These are phyloP conservation scores for Horisme vitalbata DNA, from an alignment of 2,888 invertebrate species.

Conservation along the genomic window DNA sequence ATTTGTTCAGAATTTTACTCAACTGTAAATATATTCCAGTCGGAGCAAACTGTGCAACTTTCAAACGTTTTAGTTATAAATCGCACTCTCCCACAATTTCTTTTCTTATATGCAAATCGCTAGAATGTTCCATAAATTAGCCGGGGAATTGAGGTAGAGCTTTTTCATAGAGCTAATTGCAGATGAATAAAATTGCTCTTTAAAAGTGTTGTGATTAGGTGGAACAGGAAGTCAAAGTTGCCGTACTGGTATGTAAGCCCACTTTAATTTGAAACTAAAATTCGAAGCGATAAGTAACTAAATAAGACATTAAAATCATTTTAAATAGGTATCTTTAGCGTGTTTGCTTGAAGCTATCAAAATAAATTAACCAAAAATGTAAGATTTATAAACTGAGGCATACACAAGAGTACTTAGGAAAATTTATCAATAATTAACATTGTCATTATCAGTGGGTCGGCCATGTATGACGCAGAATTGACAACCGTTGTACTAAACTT, in stretches of 20 bases:
- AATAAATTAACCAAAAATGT: too few relatives aligned
- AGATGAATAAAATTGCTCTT: constrained; percentile 38
- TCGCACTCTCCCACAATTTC: constrained; percentile 35
- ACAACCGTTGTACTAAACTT: too few relatives aligned
- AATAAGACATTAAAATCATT: constrained; percentile 1
- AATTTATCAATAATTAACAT: too few relatives aligned
- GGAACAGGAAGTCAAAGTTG: constrained; percentile 31
- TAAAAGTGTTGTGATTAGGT: constrained; percentile 30
- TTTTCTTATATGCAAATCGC: constrained; percentile 42
- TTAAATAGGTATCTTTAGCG: too few relatives aligned
- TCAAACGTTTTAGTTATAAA: constrained; percentile 46
- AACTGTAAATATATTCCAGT: constrained; percentile 42
- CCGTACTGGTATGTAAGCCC: constrained; percentile 17
- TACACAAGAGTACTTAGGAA: too few relatives aligned
- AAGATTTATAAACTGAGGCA: too few relatives aligned
- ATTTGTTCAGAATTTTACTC: constrained; percentile 66
- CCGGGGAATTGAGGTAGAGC: constrained; percentile 35
- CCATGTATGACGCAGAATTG: too few relatives aligned
- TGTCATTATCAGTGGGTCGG: too few relatives aligned
- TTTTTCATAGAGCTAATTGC: constrained; percentile 41
- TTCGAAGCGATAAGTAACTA: too few relatives aligned
- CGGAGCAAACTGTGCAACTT: constrained; percentile 33
- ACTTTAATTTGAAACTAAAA: neutral
- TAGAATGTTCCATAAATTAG: constrained; percentile 40
- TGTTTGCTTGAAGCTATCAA: too few relatives aligned